Base-by-base conservation (phyloP, 2,797 vertebrate genomes). In the Leuciscus waleckii region DNA sequence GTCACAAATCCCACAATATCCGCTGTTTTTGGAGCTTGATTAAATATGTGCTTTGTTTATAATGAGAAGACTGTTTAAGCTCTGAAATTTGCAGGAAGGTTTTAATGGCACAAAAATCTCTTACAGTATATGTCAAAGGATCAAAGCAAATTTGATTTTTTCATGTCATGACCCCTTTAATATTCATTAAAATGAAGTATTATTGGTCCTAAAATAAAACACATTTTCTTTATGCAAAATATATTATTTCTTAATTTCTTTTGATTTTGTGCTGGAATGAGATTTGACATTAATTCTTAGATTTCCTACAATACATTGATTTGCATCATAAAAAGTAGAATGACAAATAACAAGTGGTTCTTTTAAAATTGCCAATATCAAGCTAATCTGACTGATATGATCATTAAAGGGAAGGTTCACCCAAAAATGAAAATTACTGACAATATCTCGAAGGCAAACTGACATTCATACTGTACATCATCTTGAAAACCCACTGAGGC, bases 401-500 rank as follows among this genome's bases (percentile, higher is more conserved):
- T 29, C 2, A 32, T n/a, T n/a, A 58, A n/a, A n/a, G 23, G 4
- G 23, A 58, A 4, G 9, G 1, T 11, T 58, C 23, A 58, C 56
- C 21, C 9, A n/a, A 11, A 58, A 58, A n/a, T 58, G 0, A 58
- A 58, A 4, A 58, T 58, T 0, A 58, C 54, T 58, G 54, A 10
- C 21, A 61, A 73, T 46, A 67, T 65, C 61, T 46, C 79, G 23
- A 4, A 61, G 58, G 51, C 23, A 46, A 73, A 41, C 11, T 61
- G 51, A 43, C 51, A 61, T 61, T 73, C 4, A 41, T 35, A 46
- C 39, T 61, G 17, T 61, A 61, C 14, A 61, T 77, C 54, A 61
- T 78, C 56, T 9, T 61, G 76, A 61, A 39, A 61, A 6, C 23
- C 49, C 74, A 58, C 76, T 35, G 6, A 56, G 78, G 58, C 63